Evolutionary conservation across 2,888 invertebrate species (phyloP).

Genomic region (Napeogenes inachia): DNA sequence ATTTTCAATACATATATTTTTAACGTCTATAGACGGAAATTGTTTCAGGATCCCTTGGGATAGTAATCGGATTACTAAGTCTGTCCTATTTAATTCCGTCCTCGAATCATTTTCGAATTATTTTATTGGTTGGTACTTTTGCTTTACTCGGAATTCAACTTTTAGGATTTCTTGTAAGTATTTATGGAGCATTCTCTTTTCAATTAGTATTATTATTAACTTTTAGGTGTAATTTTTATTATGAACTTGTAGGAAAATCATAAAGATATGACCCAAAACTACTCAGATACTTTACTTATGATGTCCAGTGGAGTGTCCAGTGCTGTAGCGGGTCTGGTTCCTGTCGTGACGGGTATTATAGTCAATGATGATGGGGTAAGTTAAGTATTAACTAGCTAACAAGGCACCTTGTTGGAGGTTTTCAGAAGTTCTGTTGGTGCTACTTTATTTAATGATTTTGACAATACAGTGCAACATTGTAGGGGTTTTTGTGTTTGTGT

Average conservation of each 20-base stretch:
- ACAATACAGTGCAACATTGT: too few relatives aligned
- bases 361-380: slow-evolving; percentile 47
- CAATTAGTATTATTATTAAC: too few relatives aligned
- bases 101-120: slow-evolving; percentile 39
- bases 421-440: background rate
- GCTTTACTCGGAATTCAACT: slow-evolving; percentile 54
- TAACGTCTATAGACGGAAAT: background rate
- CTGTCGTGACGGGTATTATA: slow-evolving; percentile 46
- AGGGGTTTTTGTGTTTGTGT: too few relatives aligned
- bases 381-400: background rate
- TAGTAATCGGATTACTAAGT: slow-evolving; percentile 48
- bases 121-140: slow-evolving; percentile 42
- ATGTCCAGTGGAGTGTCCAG: slow-evolving; percentile 51
- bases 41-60: slow-evolving; percentile 51
- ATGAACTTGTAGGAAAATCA: slow-evolving; percentile 48
- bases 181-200: background rate
- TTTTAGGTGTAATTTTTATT: background rate
- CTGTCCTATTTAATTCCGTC: slow-evolving; percentile 41
- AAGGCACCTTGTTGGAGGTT: background rate
- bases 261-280: slow-evolving; percentile 58
- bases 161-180: slow-evolving; percentile 59
- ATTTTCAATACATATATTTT: background rate
- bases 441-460: background rate
- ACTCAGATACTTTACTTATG: slow-evolving; percentile 46
- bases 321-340: slow-evolving; percentile 45